Base-by-base conservation (phyloP, 2,797 vertebrate species). In the Selene dorsalis region DNA sequence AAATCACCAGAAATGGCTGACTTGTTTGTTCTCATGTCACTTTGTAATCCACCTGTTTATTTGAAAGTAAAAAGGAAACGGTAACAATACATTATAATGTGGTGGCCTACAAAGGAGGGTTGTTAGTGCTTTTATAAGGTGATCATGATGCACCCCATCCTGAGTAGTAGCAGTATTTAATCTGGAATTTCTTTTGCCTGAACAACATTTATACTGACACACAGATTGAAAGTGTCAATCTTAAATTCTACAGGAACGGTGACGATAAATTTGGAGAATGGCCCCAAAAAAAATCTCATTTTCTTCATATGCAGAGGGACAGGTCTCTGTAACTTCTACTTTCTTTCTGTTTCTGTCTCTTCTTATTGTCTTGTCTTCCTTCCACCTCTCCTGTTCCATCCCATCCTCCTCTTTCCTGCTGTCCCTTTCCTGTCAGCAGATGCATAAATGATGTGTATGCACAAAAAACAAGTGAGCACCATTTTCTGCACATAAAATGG, bases 131-230 rank as follows among this genome's bases (percentile, higher is more conserved):
- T 59, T 24, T 59, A 67, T 14, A 16, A 6, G n/a, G 2, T 55
- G 64, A 30, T 55, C 5, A 10, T 61, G 17, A 10, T n/a, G 48
- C 18, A n/a, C 59, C 60, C 41, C 48, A 20, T 69, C 22, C 52
- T 64, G 59, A 77, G 43, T 32, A 57, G 17, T 30, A 35, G 30
- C 3, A 57, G 17, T 20, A 66, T 35, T n/a, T 35, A 20, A 68
- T 56, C 2, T 65, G 4, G 6, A 18, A 52, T 28, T 63, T 26
- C 4, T 18, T 53, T 52, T 62, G 10, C 1, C 3, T 38, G 4
- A 61, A 50, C 14, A 26, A 26, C 43, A 58, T 70, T 79, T 59
- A 73, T 38, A 38, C n/a, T 6, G 8, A 65, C 53, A 30, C n/a
- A 39, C 30, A 62, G 56, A 32, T 4, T 56, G 3, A 63, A 52